Evolutionary conservation across 2,888 invertebrate genomes (phyloP).

Genomic region (Dynastes tityus): DNA sequence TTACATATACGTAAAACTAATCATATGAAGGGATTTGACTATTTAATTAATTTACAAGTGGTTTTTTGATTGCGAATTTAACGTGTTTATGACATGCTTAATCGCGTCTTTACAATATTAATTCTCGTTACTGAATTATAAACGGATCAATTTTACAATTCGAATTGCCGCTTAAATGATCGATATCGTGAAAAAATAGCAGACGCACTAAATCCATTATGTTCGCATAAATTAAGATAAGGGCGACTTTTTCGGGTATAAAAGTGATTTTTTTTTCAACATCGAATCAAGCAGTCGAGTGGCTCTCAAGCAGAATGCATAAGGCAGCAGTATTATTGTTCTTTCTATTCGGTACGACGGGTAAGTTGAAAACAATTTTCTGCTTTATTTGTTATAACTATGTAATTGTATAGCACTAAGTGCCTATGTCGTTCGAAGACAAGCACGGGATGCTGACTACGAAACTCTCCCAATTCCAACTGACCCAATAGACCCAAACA

Average conservation of each 20-base stretch:
- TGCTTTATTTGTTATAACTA: not conserved
- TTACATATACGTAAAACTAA: not conserved
- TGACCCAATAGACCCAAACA: not conserved
- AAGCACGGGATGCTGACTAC: not conserved
- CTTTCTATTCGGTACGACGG: not conserved
- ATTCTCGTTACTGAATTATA: slow-evolving; percentile 5
- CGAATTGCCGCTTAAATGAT: not conserved
- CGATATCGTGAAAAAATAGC: not conserved
- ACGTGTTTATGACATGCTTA: not conserved
- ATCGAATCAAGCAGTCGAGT: too few species aligned
- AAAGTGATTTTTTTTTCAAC: not conserved
- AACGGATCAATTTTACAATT: slow-evolving; percentile 7
- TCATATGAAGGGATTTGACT: not conserved
- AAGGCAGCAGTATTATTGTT: not conserved
- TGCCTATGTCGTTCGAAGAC: not conserved
- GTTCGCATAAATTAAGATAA: slow-evolving; percentile 10
- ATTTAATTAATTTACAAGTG: slow-evolving; percentile 13
- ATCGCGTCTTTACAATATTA: not conserved
- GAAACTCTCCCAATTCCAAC: not conserved
- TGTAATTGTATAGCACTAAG: not conserved
- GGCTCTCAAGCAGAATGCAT: too few species aligned
- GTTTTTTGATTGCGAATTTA: not conserved
- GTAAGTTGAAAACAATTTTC: not conserved
- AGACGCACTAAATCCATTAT: not conserved
- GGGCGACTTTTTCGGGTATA: not conserved